Conservation (phyloP, 2,113 vertebrate species). For the Campylomormyrus tamandua region DNA sequence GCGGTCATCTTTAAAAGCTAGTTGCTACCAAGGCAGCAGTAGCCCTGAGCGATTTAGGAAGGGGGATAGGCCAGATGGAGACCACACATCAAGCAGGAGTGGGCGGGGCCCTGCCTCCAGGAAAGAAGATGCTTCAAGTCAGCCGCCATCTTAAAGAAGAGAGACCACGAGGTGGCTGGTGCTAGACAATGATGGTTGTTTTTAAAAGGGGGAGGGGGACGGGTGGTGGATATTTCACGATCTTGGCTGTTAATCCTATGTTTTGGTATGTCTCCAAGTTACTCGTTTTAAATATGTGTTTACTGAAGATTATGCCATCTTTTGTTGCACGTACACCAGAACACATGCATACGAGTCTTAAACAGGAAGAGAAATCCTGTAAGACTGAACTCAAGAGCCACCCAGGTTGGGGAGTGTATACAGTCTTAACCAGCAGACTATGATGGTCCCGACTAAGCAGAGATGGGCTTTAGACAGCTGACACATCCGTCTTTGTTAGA, state of each 20-base stretch:
- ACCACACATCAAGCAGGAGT: conserved; percentile 44
- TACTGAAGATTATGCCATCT: conserved; percentile 55
- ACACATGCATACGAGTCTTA: conserved; percentile 35
- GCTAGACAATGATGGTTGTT: not conserved
- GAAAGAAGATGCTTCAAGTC: not conserved
- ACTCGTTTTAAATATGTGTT: conserved; percentile 59
- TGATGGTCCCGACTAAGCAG: conserved; percentile 45
- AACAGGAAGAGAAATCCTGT: conserved; percentile 26
- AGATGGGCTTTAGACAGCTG: conserved; percentile 25
- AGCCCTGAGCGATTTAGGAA: conserved; percentile 65
- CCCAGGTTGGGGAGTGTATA: conserved; percentile 52
- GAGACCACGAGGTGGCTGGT: not conserved
- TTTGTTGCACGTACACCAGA: not conserved
- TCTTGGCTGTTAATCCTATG: conserved; percentile 10
- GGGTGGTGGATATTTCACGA: not conserved
- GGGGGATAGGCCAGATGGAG: conserved; percentile 53
- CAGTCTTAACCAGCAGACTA: conserved; percentile 42
- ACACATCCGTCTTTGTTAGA: not conserved
- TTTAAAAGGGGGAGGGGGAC: not conserved
- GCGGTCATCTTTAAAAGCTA: conserved; percentile 50
- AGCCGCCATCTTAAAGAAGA: not conserved
- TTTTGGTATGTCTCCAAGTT: conserved; percentile 56
- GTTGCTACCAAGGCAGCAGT: conserved; percentile 67
- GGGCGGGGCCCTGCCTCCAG: conserved; percentile 49
- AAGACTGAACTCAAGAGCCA: conserved; percentile 48